Evolutionary conservation across 2,113 vertebrate genomes (phyloP).

Genomic region (Caretta caretta): DNA sequence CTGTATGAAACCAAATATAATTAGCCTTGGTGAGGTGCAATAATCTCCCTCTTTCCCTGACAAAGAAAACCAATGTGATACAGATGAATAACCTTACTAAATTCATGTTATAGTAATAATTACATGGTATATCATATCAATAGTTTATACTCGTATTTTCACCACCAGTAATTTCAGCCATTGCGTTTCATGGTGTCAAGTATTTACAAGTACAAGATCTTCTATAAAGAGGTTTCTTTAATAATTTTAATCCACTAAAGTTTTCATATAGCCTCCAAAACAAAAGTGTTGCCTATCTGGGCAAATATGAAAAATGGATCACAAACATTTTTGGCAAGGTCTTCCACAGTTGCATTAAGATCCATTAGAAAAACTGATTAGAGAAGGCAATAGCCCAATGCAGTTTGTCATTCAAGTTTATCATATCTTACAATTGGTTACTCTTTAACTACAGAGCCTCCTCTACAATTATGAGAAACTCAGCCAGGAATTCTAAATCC

Average conservation of each 20-base stretch:
- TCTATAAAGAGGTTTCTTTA: background rate
- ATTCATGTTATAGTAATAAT: background rate
- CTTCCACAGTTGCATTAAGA: background rate
- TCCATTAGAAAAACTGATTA: background rate
- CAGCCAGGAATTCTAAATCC: background rate
- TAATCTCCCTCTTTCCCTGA: background rate
- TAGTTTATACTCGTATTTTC: background rate
- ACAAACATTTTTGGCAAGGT: background rate
- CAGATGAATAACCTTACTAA: background rate
- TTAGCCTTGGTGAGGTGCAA: background rate
- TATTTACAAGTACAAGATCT: background rate
- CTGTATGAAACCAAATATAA: background rate
- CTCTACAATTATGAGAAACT: background rate
- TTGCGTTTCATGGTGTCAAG: background rate
- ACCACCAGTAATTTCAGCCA: background rate
- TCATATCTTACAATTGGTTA: background rate
- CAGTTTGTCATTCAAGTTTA: background rate
- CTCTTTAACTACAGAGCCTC: background rate
- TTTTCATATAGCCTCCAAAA: background rate
- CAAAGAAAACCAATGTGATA: background rate
- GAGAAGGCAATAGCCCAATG: background rate
- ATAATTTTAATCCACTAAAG: background rate
- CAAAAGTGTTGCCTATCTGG: background rate
- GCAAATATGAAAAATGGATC: background rate
- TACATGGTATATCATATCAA: background rate